These are phyloP conservation scores for Pseudomyrmex sp. DNA, from an alignment of 1,140 invertebrate species.

Conservation along the genomic window DNA sequence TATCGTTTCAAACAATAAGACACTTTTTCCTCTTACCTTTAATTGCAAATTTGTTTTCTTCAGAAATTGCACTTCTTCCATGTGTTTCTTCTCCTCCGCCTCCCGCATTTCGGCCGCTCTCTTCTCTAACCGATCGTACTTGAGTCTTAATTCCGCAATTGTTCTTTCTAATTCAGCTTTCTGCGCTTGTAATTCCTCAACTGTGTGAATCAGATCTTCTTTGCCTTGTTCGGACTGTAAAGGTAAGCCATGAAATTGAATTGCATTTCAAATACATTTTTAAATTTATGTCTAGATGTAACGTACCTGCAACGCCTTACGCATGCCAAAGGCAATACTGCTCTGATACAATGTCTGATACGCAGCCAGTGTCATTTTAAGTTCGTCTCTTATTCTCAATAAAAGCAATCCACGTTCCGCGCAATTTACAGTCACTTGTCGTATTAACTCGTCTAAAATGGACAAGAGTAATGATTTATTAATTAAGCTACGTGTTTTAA, in stretches of 20 bases:
- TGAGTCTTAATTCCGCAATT: slow-evolving; percentile 92
- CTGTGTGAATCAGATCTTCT: slow-evolving; percentile 87
- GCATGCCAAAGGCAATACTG: slow-evolving; percentile 98
- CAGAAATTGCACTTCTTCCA: slow-evolving; percentile 95
- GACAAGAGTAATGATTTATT: not conserved
- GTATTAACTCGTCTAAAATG: slow-evolving; percentile 93
- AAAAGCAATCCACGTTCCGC: slow-evolving; percentile 97
- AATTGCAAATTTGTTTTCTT: slow-evolving; percentile 97
- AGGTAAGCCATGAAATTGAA: slow-evolving; percentile 5
- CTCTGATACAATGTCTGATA: slow-evolving; percentile 98
- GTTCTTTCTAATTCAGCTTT: slow-evolving; percentile 92
- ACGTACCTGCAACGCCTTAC: slow-evolving; percentile 95
- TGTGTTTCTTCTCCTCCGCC: slow-evolving; percentile 96
- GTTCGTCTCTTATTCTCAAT: slow-evolving; percentile 96
- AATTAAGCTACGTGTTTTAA: no score
- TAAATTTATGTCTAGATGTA: not conserved
- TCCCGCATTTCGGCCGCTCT: slow-evolving; percentile 93
- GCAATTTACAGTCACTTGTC: slow-evolving; percentile 98
- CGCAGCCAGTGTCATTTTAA: slow-evolving; percentile 97
- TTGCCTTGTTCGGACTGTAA: slow-evolving; percentile 88
- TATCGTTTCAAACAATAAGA: no score
- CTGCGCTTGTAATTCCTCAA: slow-evolving; percentile 88
- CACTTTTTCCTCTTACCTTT: slow-evolving; percentile 87
- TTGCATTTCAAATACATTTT: not conserved
- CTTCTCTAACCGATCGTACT: slow-evolving; percentile 94